Base-by-base conservation (phyloP, 2,888 invertebrate genomes). In the Oegoconia quadripuncta region DNA sequence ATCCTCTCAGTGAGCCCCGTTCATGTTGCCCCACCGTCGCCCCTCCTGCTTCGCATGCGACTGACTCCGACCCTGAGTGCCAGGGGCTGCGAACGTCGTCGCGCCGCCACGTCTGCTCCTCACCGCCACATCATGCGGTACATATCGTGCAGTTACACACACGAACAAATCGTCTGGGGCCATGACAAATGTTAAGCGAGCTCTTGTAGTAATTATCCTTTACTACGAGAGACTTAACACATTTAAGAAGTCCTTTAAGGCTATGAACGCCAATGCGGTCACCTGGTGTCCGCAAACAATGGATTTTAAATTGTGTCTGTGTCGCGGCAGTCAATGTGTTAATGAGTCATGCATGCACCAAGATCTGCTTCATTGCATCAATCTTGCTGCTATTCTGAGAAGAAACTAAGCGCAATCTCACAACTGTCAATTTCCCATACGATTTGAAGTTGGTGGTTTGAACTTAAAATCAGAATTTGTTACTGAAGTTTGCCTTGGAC, bases 1-100 rank as follows among this genome's bases (percentile, higher is more conserved):
- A 88, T 80, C 88, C 88, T 78, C 81, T 88, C 82, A 87, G 88
- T 88, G 84, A 88, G 88, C 87, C 84, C 84, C 83, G 84, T 84
- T 87, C 90, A 84, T 84, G 86, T 86, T 82, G 86, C 84, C 82
- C 83, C 86, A 82, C 87, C 88, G 83, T 82, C 87, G 83, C 84
- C 87, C 82, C 76, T 86, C 87, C 87, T 68, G 86, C 86, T 86
- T 84, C 87, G 84, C 87, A 87, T 84, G 86, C 76, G 83, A 83
- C 82, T 83, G 87, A 74, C 82, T 87, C 86, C 87, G 79, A 83
- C 84, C 83, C 84, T 66, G 78, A 81, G 76, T 74, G 74, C 74
- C 74, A 70, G 84, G 86, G 86, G 86, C 81, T 84, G 86, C 86
- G 86, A 86, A 84, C 86, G 83, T 75, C 79, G 69, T 65, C 77